Base-by-base conservation (phyloP, 23 tunicate species). In the Clavelina lepadiformis region DNA sequence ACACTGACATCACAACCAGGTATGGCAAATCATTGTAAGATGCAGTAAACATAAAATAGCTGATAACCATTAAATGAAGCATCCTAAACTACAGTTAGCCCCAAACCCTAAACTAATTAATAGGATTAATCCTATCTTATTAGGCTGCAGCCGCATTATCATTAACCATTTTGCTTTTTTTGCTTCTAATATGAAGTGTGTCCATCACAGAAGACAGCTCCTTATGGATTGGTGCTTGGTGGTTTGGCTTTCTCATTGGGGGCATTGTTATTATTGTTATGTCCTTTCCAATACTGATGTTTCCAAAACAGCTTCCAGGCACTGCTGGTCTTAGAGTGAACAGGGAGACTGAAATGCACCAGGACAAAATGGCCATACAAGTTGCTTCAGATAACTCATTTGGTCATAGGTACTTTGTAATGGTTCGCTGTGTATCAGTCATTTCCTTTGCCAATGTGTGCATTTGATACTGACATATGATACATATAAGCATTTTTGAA, bases 171-270 rank as follows among this genome's bases (percentile, higher is more conserved):
- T 15, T 33, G 52, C n/a, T 38, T 5, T 35, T 35, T 67, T 50
- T 28, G 18, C 23, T 24, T 30, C 21, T 32, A n/a, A n/a, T n/a
- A n/a, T n/a, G n/a, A n/a, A 79, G 86, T 15, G 73, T 72, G 11
- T 54, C 52, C 33, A 73, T 85, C 33, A 46, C 65, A n/a, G 71
- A 73, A 20, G 33, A 51, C 4, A 77, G 77, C 65, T 47, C 84
- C 2, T 46, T 70, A 26, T 85, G 94, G 94, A 54, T 85, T 23
- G 94, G 94, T 19, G 78, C 78, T 8, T 85, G 94, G 94, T 85
- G 94, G 94, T 61, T 85, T 0, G 94, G 94, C 19, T 85, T 77
- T 25, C 33, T 85, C 1, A 51, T 77, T 11, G 83, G 68, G 28
- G 94, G 84, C 28, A 51, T 70, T 33, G 28, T 77, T 0, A 22